phyloP scores from a whole-genome alignment of 2,113 vertebrate species.

The Macrotis lagotis region DNA sequence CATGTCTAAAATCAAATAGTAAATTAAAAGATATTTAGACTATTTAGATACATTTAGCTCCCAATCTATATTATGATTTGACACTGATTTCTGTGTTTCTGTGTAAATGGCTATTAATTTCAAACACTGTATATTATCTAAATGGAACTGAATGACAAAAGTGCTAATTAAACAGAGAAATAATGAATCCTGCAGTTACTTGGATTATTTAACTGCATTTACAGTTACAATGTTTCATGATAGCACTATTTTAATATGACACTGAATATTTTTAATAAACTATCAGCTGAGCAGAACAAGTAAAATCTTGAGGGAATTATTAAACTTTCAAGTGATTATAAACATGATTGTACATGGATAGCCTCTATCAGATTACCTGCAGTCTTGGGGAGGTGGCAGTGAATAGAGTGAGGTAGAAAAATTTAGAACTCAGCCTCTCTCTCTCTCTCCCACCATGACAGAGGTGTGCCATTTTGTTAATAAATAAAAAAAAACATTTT shows the following conservation, averaged over 20 bases:
- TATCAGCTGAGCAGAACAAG: constrained; percentile 68
- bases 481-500: no score
- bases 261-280: constrained; percentile 57
- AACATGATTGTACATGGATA: no score
- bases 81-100: neutral
- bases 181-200: constrained; percentile 43
- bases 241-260: constrained; percentile 63
- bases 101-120: neutral
- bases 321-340: constrained; percentile 54
- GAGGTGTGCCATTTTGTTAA: no score
- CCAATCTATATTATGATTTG: neutral
- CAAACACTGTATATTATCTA: neutral
- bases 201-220: constrained; percentile 45
- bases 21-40: neutral
- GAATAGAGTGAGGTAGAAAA: no score
- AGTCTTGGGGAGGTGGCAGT: no score
- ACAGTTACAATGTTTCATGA: constrained; percentile 70
- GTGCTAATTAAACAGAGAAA: constrained; percentile 34
- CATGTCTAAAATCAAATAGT: neutral
- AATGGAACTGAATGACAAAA: constrained; percentile 60
- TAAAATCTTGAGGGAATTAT: constrained; percentile 70
- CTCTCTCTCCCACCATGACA: no score
- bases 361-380: no score
- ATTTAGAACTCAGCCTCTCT: no score
- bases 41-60: neutral